Base-by-base conservation (phyloP, 1,140 invertebrate species). In the Spodoptera frugiperda region DNA sequence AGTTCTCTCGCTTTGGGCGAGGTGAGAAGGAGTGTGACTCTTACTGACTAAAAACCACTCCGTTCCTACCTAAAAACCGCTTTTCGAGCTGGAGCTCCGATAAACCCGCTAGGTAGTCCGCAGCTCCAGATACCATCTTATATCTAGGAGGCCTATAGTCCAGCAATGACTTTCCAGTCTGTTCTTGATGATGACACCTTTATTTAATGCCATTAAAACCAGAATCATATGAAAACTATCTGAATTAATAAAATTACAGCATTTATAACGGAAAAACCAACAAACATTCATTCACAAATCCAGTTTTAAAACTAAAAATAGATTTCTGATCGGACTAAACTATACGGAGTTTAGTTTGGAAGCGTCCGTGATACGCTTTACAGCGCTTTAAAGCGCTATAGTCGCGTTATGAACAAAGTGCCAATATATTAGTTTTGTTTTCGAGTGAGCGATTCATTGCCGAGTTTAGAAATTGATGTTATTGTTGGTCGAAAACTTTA, bases 221-320 rank as follows among this genome's bases (percentile, higher is more conserved):
- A 6, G 10, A 6, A 67, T n/a, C 63, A 49, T 65, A 19, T 14
- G 44, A 14, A 19, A 65, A 17, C 21, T 46, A 61, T 63, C 59
- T 10, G 25, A 12, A 48, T 25, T 8, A 15, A 25, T 49, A 12
- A 19, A 10, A 73, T 67, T 49, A 21, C 15, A 30, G n/a, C 48
- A 63, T 17, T 70, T 55, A 48, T 39, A 8, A 53, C 49, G 46
- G 11, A 78, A 78, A n/a, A 72, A 33, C 48, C 30, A 71, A 71
- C 54, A 73, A 78, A 78, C 70, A 78, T 68, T 59, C 51, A 78
- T 73, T 78, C 70, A 72, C 70, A 78, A 67, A 65, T 78, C 53
- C 49, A 73, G 21, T 68, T 46, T 74, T n/a, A n/a, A 51, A 68
- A 68, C 65, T 78, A 73, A 70, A 74, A 74, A 74, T 78, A 78